Base-by-base conservation (phyloP, 2,113 vertebrate genomes). In the Lota lota region DNA sequence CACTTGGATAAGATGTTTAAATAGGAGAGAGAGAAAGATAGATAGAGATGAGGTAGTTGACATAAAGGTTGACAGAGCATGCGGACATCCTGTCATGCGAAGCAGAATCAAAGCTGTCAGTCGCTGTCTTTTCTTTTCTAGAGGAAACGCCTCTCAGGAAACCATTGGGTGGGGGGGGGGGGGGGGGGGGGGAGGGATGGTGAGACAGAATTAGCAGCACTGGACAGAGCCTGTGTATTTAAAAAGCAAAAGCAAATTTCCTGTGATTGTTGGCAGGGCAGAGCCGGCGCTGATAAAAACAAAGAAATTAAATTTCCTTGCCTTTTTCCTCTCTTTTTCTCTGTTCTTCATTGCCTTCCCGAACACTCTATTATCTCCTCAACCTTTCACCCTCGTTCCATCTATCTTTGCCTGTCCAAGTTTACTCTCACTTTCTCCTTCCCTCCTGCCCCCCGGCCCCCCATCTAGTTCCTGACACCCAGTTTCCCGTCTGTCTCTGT, bases 101-200 rank as follows among this genome's bases (percentile, higher is more conserved):
- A 80, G 66, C 4, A 61, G 68, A 81, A 70, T 58, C 64, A 70
- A 70, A 64, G 68, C 77, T 56, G 63, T 69, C 18, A 21, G 67
- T 77, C 53, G 83, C 85, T 83, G 67, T 77, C 60, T 75, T 63
- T 67, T 60, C 8, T 60, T 62, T 62, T 68, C 40, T 85, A 83
- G 88, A 88, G 87, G 82, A 83, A 84, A 80, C 73, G 81, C 84
- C 76, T 69, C 76, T 89, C 81, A 88, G 90, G 91, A 92, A 90
- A 79, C 80, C 5, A 67, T 28, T 33, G 70, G 81, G 63, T 64
- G 73, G 76, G 75, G 75, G 73, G 68, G 76, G 79, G 72, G 76
- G 83, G 81, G 50, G 6, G 11, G 18, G 20, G 59, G 22, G 81
- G 50, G 6, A 2, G 18, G 20, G 59, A 22, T 72, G 78, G 72